Conservation (phyloP, 2,797 vertebrate species). For the Anabacerthia variegaticeps region DNA sequence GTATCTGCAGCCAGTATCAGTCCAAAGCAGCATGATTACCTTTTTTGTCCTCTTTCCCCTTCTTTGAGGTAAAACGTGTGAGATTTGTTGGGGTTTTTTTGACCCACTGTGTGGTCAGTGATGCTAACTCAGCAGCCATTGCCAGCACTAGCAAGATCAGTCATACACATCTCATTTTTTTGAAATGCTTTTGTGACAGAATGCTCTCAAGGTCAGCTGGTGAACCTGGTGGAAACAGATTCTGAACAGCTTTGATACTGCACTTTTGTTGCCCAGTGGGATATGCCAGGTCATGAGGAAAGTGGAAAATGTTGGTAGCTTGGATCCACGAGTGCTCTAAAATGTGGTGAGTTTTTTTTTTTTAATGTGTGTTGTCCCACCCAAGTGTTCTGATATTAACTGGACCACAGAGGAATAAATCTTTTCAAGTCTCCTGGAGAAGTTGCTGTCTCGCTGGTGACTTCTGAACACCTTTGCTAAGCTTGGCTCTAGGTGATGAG, state of each 20-base stretch:
- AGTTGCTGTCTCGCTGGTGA: neutral
- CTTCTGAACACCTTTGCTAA: neutral
- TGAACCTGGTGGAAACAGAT: neutral
- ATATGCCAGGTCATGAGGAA: neutral
- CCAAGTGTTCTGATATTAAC: neutral
- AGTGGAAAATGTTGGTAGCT: neutral
- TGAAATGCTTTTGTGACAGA: neutral
- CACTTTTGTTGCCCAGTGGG: neutral
- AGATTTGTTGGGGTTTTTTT: neutral
- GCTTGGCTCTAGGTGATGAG: neutral
- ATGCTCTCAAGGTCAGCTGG: neutral
- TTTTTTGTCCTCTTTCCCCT: fast-evolving
- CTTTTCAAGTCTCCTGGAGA: neutral
- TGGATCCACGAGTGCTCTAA: neutral
- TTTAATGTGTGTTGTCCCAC: neutral
- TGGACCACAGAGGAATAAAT: neutral
- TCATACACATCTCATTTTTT: neutral
- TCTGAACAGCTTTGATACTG: neutral
- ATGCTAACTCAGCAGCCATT: neutral
- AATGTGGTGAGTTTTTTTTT: neutral
- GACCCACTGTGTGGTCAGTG: neutral
- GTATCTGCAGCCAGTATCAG: neutral
- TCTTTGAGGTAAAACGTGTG: neutral
- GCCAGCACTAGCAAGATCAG: neutral
- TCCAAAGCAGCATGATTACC: neutral